Evolutionary conservation across 1,140 invertebrate species (phyloP).

Genomic region (Stegodyphus dumicola): DNA sequence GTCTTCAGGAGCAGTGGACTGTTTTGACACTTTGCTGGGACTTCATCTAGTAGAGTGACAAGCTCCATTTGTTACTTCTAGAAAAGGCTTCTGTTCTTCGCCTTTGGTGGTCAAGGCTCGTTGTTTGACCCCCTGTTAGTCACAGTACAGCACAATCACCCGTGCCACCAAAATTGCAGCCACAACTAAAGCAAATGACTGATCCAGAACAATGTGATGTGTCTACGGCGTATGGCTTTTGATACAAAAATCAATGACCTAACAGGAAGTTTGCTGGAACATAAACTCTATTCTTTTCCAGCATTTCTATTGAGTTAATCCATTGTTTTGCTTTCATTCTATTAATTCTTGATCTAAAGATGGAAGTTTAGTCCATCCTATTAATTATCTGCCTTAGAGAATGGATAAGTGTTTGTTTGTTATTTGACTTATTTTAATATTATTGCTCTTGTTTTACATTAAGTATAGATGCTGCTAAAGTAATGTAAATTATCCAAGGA

Average conservation of each 20-base stretch:
- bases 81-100: conserved; percentile 12
- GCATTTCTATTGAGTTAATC: too few species aligned
- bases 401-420: too few species aligned
- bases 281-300: neutral
- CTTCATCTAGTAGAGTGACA: conserved; percentile 28
- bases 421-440: too few species aligned
- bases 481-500: too few species aligned
- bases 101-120: conserved; percentile 37
- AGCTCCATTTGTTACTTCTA: conserved; percentile 30
- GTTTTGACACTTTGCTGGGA: conserved; percentile 12
- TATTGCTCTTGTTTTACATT: too few species aligned
- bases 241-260: conserved; percentile 31
- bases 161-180: conserved; percentile 2
- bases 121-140: conserved; percentile 24
- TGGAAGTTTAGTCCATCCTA: too few species aligned
- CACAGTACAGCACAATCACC: conserved; percentile 9
- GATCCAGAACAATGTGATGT: conserved; percentile 26
- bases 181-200: conserved; percentile 31
- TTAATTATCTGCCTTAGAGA: too few species aligned
- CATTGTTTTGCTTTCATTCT: too few species aligned
- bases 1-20: conserved; percentile 9
- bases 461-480: too few species aligned
- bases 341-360: too few species aligned
- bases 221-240: conserved; percentile 40
- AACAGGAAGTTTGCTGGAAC: neutral